Evolutionary conservation across 2,888 invertebrate species (phyloP).

Genomic region (Emmelina monodactyla): DNA sequence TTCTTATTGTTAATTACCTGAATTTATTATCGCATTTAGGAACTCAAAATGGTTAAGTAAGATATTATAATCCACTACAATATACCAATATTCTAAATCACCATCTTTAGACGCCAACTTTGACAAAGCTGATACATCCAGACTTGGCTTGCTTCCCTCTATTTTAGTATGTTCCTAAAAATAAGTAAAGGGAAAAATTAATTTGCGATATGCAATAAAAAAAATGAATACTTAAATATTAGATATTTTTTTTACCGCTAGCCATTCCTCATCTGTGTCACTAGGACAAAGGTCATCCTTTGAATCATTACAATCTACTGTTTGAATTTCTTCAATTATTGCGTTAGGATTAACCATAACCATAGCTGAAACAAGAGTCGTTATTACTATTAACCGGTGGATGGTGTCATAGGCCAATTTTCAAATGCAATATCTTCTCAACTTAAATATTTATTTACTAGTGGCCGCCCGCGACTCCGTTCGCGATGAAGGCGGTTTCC

Average conservation of each 20-base stretch:
- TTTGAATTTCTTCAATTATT: too few species aligned
- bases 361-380: too few species aligned
- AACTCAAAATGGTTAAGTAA: conserved; percentile 30
- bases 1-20: conserved; percentile 25
- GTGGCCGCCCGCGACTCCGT: too few species aligned
- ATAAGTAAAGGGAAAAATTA: conserved; percentile 3
- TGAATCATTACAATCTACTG: conserved; percentile 1
- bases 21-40: conserved; percentile 26
- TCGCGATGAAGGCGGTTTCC: too few species aligned
- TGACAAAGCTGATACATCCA: conserved; percentile 27
- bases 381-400: too few species aligned
- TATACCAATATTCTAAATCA: conserved; percentile 28
- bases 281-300: conserved; percentile 9
- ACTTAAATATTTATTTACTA: too few species aligned
- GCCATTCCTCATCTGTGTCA: conserved; percentile 19
- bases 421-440: too few species aligned
- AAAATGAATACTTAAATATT: too few species aligned
- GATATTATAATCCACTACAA: conserved; percentile 34
- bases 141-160: conserved; percentile 13
- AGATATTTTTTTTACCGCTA: too few species aligned
- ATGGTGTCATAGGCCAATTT: too few species aligned
- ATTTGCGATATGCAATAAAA: too few species aligned
- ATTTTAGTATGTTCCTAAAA: conserved; percentile 16
- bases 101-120: conserved; percentile 18
- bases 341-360: too few species aligned